Conservation (phyloP, 1,140 invertebrate species). For the Tetragnatha versicolor region DNA sequence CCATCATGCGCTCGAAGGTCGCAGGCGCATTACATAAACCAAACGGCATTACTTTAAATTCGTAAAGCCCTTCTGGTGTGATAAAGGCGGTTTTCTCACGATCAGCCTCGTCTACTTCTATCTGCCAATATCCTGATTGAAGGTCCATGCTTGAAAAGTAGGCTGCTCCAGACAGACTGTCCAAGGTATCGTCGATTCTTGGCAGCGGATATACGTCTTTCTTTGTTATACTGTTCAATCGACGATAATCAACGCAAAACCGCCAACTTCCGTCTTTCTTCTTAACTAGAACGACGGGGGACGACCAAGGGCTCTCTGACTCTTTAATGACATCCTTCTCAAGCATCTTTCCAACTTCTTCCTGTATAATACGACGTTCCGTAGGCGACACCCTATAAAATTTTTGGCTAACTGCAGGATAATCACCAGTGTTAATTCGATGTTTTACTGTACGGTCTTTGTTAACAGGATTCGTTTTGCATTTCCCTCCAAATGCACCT, state of each 20-base stretch:
- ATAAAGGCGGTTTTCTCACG: neutral
- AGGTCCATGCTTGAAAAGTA: conserved; percentile 63
- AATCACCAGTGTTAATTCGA: conserved; percentile 58
- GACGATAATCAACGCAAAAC: conserved; percentile 66
- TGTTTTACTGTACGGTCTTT: too few species aligned
- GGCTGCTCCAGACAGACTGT: conserved; percentile 58
- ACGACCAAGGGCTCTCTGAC: conserved; percentile 63
- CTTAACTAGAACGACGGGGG: conserved; percentile 64
- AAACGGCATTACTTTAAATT: too few species aligned
- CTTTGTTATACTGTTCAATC: conserved; percentile 64
- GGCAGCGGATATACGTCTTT: conserved; percentile 68
- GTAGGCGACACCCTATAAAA: neutral
- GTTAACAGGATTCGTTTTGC: too few species aligned
- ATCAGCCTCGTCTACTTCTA: conserved; percentile 49
- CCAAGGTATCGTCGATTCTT: conserved; percentile 65
- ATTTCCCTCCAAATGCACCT: too few species aligned
- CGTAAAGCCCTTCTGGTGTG: neutral
- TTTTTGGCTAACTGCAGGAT: neutral
- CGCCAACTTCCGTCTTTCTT: conserved; percentile 66
- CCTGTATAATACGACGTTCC: conserved; percentile 57
- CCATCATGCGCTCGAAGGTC: neutral
- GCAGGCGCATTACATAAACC: conserved; percentile 19
- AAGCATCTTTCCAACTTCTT: conserved; percentile 60
- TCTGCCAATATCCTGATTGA: conserved; percentile 66
- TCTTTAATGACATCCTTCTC: conserved; percentile 62